Percentiles rank a stretch among this genome's conserved stretches.
Evolutionary conservation across 2,113 vertebrate genomes (phyloP).

Genomic region (Aptenodytes patagonicus): DNA sequence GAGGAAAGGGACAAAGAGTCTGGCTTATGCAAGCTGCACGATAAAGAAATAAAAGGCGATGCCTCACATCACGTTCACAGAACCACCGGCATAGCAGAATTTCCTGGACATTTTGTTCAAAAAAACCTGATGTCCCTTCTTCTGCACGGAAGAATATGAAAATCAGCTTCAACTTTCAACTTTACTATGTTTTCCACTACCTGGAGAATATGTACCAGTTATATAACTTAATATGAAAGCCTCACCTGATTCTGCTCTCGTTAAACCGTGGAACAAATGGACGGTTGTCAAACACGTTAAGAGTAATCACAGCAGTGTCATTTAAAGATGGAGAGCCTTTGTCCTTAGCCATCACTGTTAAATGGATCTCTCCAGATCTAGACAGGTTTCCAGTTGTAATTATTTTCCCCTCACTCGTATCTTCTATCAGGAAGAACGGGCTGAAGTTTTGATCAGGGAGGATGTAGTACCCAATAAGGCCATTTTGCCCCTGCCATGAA

Average conservation of each 20-base stretch:
- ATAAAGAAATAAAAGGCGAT: background rate
- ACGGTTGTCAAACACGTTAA: slow-evolving; percentile 28
- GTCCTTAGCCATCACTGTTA: slow-evolving; percentile 61
- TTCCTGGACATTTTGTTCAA: background rate
- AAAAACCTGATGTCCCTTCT: background rate
- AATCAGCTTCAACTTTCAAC: background rate
- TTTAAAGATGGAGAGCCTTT: slow-evolving; percentile 56
- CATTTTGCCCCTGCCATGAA: slow-evolving; percentile 51
- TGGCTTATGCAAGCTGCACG: background rate
- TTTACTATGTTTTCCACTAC: background rate
- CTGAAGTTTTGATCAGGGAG: background rate
- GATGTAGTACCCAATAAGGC: slow-evolving; percentile 52
- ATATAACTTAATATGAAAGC: background rate
- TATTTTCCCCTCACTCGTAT: slow-evolving; percentile 39
- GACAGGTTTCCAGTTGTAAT: slow-evolving; percentile 52
- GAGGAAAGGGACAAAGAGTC: background rate
- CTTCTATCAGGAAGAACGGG: slow-evolving; percentile 49
- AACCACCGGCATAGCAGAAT: background rate
- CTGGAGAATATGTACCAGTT: background rate
- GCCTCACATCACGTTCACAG: background rate
- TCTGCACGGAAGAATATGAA: background rate
- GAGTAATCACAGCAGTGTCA: background rate
- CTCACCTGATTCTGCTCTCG: slow-evolving; percentile 53
- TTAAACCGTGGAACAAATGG: slow-evolving; percentile 27
- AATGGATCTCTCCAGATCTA: background rate